Conservation (phyloP, 2,797 vertebrate species). For the Fratercula arctica region DNA sequence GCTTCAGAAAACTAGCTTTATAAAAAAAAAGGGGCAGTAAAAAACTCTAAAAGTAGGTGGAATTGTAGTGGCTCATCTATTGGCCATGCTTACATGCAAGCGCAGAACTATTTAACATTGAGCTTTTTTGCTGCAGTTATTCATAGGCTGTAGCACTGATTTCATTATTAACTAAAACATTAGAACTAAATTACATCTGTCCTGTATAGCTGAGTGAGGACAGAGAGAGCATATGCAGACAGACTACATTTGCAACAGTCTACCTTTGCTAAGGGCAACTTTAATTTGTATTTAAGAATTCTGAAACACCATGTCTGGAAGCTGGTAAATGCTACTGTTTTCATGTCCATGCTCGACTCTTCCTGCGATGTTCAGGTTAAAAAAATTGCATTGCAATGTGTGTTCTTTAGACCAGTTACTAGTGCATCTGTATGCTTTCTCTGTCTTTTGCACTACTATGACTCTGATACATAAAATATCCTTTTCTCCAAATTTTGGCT, state of each 20-base stretch:
- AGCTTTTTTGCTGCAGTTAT: neutral
- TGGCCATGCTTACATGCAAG: neutral
- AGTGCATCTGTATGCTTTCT: neutral
- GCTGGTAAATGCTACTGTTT: neutral
- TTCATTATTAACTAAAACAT: constrained; percentile 23
- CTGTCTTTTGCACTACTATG: neutral
- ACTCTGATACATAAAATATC: neutral
- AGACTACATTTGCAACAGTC: neutral
- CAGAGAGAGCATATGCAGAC: neutral
- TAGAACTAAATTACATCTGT: neutral
- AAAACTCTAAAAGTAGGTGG: neutral
- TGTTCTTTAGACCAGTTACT: neutral
- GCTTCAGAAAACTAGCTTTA: neutral
- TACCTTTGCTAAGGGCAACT: neutral
- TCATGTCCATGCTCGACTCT: neutral
- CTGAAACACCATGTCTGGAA: neutral
- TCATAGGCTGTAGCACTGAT: neutral
- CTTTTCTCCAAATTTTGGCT: neutral
- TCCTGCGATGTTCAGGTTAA: neutral
- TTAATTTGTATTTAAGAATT: neutral
- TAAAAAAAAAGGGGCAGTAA: neutral
- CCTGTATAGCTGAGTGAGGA: accelerated
- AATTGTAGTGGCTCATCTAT: neutral
- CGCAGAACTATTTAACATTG: neutral
- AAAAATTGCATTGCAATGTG: neutral